Evolutionary conservation across 1,140 invertebrate species (phyloP).

Genomic region (Lamellibrachia luymesi): DNA sequence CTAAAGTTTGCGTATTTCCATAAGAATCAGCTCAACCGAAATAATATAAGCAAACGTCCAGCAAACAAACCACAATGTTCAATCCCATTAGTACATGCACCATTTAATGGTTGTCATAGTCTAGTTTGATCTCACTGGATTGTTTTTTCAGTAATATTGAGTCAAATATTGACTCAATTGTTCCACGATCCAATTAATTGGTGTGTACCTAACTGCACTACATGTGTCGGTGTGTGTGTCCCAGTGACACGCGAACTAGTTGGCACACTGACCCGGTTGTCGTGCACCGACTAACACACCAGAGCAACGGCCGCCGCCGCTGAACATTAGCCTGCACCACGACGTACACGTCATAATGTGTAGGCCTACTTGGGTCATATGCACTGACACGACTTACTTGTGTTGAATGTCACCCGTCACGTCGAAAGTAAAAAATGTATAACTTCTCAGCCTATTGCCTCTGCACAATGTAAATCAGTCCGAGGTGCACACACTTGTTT

Average conservation of each 20-base stretch:
- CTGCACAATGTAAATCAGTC: too few species aligned
- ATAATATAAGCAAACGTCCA: neutral
- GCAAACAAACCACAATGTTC: neutral
- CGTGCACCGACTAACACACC: neutral
- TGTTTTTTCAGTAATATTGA: neutral
- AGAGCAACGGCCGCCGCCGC: neutral
- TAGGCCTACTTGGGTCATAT: neutral
- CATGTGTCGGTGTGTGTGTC: neutral
- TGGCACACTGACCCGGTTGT: neutral
- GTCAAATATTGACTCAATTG: neutral
- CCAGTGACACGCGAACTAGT: neutral
- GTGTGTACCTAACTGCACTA: neutral
- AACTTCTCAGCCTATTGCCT: too few species aligned
- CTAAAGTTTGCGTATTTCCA: neutral
- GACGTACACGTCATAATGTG: neutral
- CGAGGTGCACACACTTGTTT: too few species aligned
- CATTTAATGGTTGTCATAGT: neutral
- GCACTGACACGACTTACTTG: neutral
- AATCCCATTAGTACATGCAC: neutral
- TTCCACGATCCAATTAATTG: neutral
- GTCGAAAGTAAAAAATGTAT: too few species aligned
- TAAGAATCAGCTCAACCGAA: neutral
- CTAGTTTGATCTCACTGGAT: neutral
- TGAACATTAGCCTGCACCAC: neutral
- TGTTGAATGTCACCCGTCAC: too few species aligned